Evolutionary conservation across 2,113 vertebrate species (phyloP).

Genomic region (Lycaon pictus): DNA sequence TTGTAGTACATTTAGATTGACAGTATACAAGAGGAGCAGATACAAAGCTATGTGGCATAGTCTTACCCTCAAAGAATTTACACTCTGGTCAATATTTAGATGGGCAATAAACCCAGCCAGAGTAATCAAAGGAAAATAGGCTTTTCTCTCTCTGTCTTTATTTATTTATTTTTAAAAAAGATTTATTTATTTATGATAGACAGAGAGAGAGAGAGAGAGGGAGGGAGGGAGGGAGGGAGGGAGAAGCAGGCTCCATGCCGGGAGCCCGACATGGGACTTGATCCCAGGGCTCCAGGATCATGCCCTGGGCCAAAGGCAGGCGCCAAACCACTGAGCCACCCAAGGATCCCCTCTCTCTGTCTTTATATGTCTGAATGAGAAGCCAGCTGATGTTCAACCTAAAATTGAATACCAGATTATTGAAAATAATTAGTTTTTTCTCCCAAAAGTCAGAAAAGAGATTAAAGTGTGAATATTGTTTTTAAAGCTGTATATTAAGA

Average conservation of each 20-base stretch:
- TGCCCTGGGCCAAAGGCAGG: too few relatives aligned
- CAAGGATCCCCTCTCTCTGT: background rate
- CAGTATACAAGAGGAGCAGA: background rate
- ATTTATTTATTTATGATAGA: too few relatives aligned
- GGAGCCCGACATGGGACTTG: too few relatives aligned
- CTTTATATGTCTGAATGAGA: background rate
- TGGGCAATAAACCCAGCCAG: background rate
- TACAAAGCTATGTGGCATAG: background rate
- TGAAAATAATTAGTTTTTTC: conserved; percentile 13
- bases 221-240: too few relatives aligned
- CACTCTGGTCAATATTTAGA: background rate
- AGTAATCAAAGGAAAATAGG: background rate
- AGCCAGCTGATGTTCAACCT: background rate
- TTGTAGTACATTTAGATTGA: background rate
- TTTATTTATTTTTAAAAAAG: too few relatives aligned
- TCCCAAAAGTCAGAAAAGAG: conserved; percentile 18
- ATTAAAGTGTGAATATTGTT: background rate
- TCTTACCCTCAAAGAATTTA: background rate
- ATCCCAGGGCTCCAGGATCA: too few relatives aligned
- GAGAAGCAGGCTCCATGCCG: too few relatives aligned
- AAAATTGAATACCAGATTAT: background rate
- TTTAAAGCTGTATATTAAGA: background rate
- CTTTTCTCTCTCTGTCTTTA: background rate
- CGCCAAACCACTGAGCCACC: too few relatives aligned
- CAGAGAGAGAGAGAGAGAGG: too few relatives aligned